Evolutionary conservation across 2,797 vertebrate genomes (phyloP).

Genomic region (Lacerta bilineata): DNA sequence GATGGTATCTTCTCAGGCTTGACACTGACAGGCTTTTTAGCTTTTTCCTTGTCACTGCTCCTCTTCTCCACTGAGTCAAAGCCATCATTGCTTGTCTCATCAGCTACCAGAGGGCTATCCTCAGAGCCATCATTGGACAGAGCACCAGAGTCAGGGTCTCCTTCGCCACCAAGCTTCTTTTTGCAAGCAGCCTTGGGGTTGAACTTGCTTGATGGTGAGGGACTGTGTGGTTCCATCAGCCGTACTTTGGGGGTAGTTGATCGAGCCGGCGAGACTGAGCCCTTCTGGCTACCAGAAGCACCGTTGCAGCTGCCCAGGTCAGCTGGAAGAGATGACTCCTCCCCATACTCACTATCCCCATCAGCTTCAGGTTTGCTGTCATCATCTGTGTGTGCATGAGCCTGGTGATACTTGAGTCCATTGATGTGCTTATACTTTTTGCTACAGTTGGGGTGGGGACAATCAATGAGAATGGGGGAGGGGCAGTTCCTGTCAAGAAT

Average conservation of each 20-base stretch:
- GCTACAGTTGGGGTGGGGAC: slow-evolving; percentile 98
- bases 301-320: slow-evolving; percentile 94
- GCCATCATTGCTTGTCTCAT: slow-evolving; percentile 95
- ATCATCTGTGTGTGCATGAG: slow-evolving; percentile 95
- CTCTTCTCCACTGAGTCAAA: slow-evolving; percentile 91
- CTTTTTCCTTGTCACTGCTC: slow-evolving; percentile 87
- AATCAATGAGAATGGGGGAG: slow-evolving; percentile 97
- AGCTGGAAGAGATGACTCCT: slow-evolving; percentile 89
- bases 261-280: slow-evolving; percentile 92
- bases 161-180: slow-evolving; percentile 90
- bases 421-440: slow-evolving; percentile 99
- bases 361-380: slow-evolving; percentile 95
- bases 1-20: slow-evolving; percentile 92
- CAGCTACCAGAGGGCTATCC: slow-evolving; percentile 91
- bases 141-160: slow-evolving; percentile 87
- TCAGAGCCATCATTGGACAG: slow-evolving; percentile 94
- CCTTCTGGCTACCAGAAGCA: slow-evolving; percentile 90
- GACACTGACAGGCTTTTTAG: slow-evolving; percentile 87
- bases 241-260: slow-evolving; percentile 96
- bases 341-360: slow-evolving; percentile 94
- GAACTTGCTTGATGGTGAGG: slow-evolving; percentile 93
- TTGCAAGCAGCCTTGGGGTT: slow-evolving; percentile 91
- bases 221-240: slow-evolving; percentile 93
- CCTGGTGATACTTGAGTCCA: slow-evolving; percentile 98
- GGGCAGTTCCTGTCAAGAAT: slow-evolving; percentile 92